Conservation (phyloP, 2,888 invertebrate species). For the Athetis lepigone region DNA sequence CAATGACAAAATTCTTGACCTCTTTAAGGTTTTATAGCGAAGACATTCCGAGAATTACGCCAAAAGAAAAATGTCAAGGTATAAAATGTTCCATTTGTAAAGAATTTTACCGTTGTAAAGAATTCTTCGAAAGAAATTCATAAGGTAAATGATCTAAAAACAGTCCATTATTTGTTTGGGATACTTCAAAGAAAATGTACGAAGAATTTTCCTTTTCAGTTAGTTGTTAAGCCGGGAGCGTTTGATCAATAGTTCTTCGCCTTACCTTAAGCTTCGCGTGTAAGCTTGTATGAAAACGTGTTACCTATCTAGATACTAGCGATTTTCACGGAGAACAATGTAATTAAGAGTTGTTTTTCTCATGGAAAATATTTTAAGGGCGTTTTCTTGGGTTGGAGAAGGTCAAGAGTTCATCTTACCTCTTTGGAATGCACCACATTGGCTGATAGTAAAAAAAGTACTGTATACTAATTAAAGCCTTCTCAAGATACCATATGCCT, state of each 20-base stretch:
- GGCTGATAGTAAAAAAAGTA: not conserved
- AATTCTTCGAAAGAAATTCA: not conserved
- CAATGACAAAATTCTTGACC: conserved; percentile 55
- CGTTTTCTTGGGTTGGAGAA: not conserved
- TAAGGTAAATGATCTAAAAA: not conserved
- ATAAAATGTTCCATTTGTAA: conserved; percentile 6
- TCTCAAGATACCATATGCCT: conserved; percentile 3
- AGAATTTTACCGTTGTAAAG: too few relatives aligned
- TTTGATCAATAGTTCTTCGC: conserved; percentile 56
- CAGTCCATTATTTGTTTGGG: not conserved
- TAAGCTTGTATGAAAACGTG: conserved; percentile 27
- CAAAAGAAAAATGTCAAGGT: conserved; percentile 2
- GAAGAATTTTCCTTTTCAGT: conserved; percentile 16
- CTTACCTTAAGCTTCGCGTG: conserved; percentile 50
- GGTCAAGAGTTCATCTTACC: conserved; percentile 22
- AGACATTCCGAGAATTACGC: conserved; percentile 2
- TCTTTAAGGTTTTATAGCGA: conserved; percentile 30
- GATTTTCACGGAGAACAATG: conserved; percentile 17
- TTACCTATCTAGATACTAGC: conserved; percentile 41
- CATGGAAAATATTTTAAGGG: conserved; percentile 3
- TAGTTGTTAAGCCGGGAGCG: conserved; percentile 23
- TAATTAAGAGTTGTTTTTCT: conserved; percentile 26
- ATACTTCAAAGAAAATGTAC: conserved; percentile 25
- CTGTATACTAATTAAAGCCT: not conserved
- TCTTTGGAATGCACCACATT: not conserved